Conservation (phyloP, 2,113 vertebrate genomes). For the Gulo gulo region DNA sequence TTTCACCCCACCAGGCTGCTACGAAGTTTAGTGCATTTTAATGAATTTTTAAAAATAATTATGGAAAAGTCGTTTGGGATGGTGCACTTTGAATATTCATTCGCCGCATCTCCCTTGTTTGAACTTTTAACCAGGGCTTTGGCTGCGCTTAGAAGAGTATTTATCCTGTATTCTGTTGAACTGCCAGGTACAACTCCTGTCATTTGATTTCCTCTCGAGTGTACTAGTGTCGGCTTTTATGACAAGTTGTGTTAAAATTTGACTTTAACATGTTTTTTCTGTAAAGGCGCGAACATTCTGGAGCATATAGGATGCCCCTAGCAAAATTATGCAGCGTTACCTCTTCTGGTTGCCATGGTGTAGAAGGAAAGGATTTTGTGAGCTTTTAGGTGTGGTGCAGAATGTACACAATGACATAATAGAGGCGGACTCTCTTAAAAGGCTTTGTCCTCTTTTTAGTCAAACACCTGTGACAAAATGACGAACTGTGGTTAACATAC, state of each 20-base stretch:
- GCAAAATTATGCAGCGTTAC: background rate
- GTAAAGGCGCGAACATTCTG: constrained; percentile 25
- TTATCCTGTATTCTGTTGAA: constrained; percentile 42
- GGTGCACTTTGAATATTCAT: constrained; percentile 45
- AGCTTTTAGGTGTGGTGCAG: background rate
- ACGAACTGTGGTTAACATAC: constrained; percentile 39
- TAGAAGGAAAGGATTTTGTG: background rate
- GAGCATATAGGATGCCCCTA: background rate
- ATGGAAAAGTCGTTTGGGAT: background rate
- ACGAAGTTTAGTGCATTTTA: background rate
- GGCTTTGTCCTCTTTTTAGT: constrained; percentile 55
- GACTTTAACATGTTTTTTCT: background rate
- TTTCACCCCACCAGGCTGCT: background rate
- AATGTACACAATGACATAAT: background rate
- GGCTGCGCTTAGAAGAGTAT: constrained; percentile 9
- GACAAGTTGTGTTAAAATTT: constrained; percentile 57
- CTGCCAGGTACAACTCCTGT: constrained; percentile 49
- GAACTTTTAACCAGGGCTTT: constrained; percentile 38
- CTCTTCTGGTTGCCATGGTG: background rate
- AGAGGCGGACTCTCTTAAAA: constrained; percentile 17
- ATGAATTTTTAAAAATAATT: background rate
- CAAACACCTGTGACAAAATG: constrained; percentile 69
- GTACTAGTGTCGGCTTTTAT: constrained; percentile 31
- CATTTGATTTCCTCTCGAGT: constrained; percentile 21
- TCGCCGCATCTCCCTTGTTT: background rate